Percentiles rank a stretch among this genome's conserved stretches.
These are phyloP conservation scores for Delphinus delphis DNA, from an alignment of 2,113 vertebrate species.

Conservation along the genomic window DNA sequence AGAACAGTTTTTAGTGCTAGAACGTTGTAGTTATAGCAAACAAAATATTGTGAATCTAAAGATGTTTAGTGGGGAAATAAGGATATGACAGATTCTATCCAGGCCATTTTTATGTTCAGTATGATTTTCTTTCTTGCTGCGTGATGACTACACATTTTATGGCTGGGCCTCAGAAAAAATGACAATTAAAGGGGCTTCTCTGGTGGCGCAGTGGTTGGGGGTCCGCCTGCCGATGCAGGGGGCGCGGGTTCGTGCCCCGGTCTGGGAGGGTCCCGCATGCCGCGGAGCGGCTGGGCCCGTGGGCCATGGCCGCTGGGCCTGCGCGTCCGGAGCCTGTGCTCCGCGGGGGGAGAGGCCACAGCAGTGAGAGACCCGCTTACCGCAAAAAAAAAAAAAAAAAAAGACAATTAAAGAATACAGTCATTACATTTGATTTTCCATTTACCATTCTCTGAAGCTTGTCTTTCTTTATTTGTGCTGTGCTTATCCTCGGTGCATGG, in stretches of 20 bases:
- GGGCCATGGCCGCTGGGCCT: too few species aligned
- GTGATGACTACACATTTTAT: background rate
- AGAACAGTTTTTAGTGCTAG: conserved; percentile 46
- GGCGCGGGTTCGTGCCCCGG: too few species aligned
- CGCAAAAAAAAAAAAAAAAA: background rate
- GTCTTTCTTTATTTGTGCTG: background rate
- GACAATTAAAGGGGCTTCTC: background rate
- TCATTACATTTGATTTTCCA: background rate
- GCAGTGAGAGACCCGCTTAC: too few species aligned
- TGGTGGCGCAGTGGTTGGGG: too few species aligned
- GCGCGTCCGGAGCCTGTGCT: too few species aligned
- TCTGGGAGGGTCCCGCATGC: too few species aligned
- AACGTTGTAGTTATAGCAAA: background rate
- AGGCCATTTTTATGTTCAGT: conserved; percentile 34
- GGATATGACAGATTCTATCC: conserved; percentile 14
- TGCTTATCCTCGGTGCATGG: background rate
- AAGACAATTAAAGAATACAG: background rate
- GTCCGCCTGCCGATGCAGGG: too few species aligned
- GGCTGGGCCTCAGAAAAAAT: background rate
- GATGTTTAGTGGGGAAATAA: conserved; percentile 1
- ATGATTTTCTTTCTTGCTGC: conserved; percentile 5
- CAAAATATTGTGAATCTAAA: conserved; percentile 47
- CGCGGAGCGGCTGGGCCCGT: too few species aligned
- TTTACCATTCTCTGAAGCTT: background rate
- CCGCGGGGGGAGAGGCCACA: too few species aligned